Base-by-base conservation (phyloP, 2,113 vertebrate species). In the Dendrocopos noguchii region DNA sequence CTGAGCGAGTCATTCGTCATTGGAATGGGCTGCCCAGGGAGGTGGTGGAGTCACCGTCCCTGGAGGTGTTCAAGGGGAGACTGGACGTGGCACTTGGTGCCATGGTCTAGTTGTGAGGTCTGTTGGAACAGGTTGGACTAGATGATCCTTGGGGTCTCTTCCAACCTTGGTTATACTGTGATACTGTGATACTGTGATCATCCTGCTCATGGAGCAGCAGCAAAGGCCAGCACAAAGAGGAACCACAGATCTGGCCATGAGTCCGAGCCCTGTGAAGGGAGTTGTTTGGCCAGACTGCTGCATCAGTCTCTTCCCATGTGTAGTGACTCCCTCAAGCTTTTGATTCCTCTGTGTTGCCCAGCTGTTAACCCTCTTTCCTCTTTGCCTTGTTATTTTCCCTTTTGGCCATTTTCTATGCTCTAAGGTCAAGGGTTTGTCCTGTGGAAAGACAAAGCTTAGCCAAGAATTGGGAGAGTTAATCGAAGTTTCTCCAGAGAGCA, bases 391-490 rank as follows among this genome's bases (percentile, higher is more conserved):
- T 94, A 55, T 93, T 96, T 94, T 96, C 59, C 83, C 71, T 91
- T 96, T 84, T 88, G 92, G 79, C 82, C 72, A 59, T 92, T 91
- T 85, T 78, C 90, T 92, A 0, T 82, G 60, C 67, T 90, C 90
- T 77, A 31, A 66, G 88, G 80, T 94, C 80, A 93, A 92, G 77
- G 55, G 64, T 68, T 95, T 93, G 64, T 70, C 81, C 61, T 65
- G 11, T 25, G 80, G 77, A 90, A 95, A 88, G 65, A 76, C 93
- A 84, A 94, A 39, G 64, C 90, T 64, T 60, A 80, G 65, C 50
- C 18, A 20, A 94, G 96, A 94, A 95, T 93, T 90, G 91, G 76
- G 91, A 92, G 90, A 84, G 95, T 96, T 95, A 91, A 86, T 93
- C 91, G 94, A 88, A 95, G 94, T 85, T 95, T 92, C 92, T 92